These are phyloP conservation scores for Leucopternis melanops DNA, from an alignment of 2,113 vertebrate species.

Conservation along the genomic window DNA sequence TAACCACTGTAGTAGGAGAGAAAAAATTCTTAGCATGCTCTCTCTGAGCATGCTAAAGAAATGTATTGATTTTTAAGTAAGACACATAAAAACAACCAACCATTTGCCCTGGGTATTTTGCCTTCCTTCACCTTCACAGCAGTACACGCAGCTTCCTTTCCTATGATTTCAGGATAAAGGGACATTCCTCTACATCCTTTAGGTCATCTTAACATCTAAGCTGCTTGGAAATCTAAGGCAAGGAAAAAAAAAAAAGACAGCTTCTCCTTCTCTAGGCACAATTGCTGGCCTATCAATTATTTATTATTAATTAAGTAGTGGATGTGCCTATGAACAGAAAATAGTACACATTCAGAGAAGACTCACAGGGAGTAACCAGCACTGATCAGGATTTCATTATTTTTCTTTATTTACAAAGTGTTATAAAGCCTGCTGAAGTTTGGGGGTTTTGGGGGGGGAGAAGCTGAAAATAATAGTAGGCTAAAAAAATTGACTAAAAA, in stretches of 20 bases:
- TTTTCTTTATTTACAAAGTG: not conserved
- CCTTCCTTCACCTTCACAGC: not conserved
- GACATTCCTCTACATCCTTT: not conserved
- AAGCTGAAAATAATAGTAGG: not conserved
- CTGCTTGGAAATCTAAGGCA: not conserved
- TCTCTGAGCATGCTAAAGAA: not conserved
- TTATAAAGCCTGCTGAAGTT: not conserved
- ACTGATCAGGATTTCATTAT: not conserved
- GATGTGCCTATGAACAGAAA: not conserved
- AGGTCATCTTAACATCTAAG: not conserved
- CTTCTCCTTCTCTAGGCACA: not conserved
- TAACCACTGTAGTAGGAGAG: not conserved
- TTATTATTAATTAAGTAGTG: not conserved
- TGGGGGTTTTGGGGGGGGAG: rapidly evolving
- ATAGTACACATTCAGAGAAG: not conserved
- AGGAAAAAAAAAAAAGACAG: not conserved
- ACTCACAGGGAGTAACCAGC: not conserved
- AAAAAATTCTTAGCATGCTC: not conserved
- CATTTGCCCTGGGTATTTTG: not conserved
- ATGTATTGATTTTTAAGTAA: not conserved
- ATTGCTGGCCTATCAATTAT: not conserved
- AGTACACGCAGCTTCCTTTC: not conserved
- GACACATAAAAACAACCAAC: not conserved
- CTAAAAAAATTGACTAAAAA: not conserved
- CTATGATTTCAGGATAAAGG: not conserved